These are phyloP conservation scores for Argynnis bischoffii DNA, from an alignment of 2,888 invertebrate genomes.

Conservation along the genomic window DNA sequence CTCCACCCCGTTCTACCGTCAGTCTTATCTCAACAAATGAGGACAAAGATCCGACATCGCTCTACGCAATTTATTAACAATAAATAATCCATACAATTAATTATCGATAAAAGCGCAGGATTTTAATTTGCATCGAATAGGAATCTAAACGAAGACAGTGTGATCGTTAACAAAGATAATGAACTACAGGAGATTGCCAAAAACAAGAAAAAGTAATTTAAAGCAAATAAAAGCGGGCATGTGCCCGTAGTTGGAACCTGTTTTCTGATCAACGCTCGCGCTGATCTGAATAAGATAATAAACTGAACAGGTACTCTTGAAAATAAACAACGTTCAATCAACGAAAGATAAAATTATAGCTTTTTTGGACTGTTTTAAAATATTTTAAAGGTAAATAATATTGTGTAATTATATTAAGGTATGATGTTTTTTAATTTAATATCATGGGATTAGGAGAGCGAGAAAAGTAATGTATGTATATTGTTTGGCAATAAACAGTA, in stretches of 20 bases:
- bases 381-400: constrained; percentile 11
- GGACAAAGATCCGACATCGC: constrained; percentile 60
- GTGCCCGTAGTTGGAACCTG: constrained; percentile 66
- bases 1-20: constrained; percentile 64
- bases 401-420: no score
- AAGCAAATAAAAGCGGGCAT: constrained; percentile 78
- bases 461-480: no score
- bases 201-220: constrained; percentile 77
- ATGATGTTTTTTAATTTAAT: no score
- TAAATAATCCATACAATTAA: constrained; percentile 65
- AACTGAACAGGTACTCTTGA: constrained; percentile 68
- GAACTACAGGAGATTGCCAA: constrained; percentile 70
- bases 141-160: constrained; percentile 70
- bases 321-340: constrained; percentile 42
- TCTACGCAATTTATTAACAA: constrained; percentile 54
- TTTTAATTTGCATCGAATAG: constrained; percentile 71
- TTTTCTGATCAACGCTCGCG: constrained; percentile 58
- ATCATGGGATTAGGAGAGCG: no score
- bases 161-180: constrained; percentile 78
- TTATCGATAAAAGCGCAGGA: constrained; percentile 58
- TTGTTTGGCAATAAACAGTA: no score
- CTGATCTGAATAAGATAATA: constrained; percentile 77
- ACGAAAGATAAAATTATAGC: constrained; percentile 18
- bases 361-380: constrained; percentile 13
- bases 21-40: constrained; percentile 73